phyloP scores from a whole-genome alignment of 1,140 invertebrate genomes.

The Araneus ventricosus region DNA sequence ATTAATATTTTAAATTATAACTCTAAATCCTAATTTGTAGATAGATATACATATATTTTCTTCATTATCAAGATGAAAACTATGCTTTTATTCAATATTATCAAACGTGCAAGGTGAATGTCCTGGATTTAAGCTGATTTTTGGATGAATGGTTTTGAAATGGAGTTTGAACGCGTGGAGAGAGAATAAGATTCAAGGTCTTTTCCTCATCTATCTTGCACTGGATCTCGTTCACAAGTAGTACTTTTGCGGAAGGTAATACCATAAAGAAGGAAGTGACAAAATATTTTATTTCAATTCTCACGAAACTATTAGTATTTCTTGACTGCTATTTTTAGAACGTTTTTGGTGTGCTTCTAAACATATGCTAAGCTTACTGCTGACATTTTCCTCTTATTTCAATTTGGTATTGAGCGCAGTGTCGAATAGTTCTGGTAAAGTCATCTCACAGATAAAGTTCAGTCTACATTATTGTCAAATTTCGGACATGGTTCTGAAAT shows the following conservation, averaged over 20 bases:
- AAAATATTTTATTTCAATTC: not conserved
- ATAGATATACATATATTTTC: not conserved
- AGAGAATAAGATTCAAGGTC: conserved; percentile 38
- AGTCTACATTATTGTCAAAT: too few relatives aligned
- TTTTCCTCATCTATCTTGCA: conserved; percentile 48
- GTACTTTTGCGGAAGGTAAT: conserved; percentile 43
- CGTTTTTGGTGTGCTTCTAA: not conserved
- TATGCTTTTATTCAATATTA: not conserved
- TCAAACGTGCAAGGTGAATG: not conserved
- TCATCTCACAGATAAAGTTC: too few relatives aligned
- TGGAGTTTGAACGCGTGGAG: not conserved
- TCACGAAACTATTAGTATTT: not conserved
- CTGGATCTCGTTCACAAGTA: conserved; percentile 59
- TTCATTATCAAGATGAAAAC: not conserved
- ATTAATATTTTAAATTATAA: not conserved
- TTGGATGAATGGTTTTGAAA: conserved; percentile 43
- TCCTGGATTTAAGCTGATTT: not conserved
- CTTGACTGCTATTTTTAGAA: not conserved
- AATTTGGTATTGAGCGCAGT: not conserved
- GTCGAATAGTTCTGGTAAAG: too few relatives aligned
- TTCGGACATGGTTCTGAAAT: too few relatives aligned
- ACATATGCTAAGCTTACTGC: not conserved
- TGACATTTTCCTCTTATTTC: not conserved
- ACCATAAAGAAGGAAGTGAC: conserved; percentile 20
- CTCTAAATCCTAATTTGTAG: not conserved